Conservation (phyloP, 1,140 invertebrate genomes). For the Euwallacea fornicatus region DNA sequence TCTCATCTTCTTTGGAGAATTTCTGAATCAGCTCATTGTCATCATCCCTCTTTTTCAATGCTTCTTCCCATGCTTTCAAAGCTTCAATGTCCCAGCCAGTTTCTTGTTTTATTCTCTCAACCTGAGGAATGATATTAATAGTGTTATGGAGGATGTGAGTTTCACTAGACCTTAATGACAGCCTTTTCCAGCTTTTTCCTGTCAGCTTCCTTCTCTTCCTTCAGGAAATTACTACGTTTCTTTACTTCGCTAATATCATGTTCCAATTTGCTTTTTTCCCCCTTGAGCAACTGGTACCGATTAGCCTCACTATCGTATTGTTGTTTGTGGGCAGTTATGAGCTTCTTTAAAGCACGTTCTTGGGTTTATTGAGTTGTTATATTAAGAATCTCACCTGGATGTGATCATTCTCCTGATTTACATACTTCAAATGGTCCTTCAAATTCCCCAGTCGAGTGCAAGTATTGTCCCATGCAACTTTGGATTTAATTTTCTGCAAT, state of each 20-base stretch:
- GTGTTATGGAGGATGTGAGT: background rate
- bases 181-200: conserved; percentile 45
- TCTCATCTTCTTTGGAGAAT: conserved; percentile 64
- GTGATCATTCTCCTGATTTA: conserved; percentile 59
- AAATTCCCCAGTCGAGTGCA: conserved; percentile 55
- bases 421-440: conserved; percentile 58
- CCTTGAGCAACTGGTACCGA: conserved; percentile 56
- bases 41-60: conserved; percentile 61
- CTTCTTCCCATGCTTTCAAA: conserved; percentile 64
- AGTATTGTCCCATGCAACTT: conserved; percentile 38
- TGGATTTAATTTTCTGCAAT: conserved; percentile 42
- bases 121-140: conserved; percentile 25
- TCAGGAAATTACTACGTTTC: conserved; percentile 57
- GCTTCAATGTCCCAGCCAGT: conserved; percentile 64
- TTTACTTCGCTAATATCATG: conserved; percentile 57
- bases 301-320: conserved; percentile 66
- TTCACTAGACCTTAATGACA: conserved; percentile 53
- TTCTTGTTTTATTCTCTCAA: conserved; percentile 60
- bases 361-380: conserved; percentile 6
- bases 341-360: conserved; percentile 47
- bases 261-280: conserved; percentile 56
- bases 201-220: conserved; percentile 52
- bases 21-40: conserved; percentile 65
- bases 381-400: conserved; percentile 55
- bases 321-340: conserved; percentile 61